Conservation (phyloP, 2,113 vertebrate species). For the Ploceus nigricollis region DNA sequence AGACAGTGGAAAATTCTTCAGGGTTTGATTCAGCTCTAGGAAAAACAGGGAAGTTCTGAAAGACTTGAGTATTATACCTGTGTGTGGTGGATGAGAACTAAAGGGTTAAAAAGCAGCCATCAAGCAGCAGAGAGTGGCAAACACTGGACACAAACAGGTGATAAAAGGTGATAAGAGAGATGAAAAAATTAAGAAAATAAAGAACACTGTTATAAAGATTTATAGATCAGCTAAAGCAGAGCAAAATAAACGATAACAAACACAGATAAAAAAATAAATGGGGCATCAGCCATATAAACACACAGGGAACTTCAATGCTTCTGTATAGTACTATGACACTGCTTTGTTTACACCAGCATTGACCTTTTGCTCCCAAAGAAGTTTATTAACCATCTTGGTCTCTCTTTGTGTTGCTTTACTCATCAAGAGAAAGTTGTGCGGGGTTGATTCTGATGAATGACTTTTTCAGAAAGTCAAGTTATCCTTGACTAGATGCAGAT, state of each 20-base stretch:
- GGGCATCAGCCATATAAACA: conserved; percentile 68
- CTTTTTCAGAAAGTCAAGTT: conserved; percentile 75
- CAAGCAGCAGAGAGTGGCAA: conserved; percentile 29
- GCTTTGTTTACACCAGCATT: conserved; percentile 69
- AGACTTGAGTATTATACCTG: neutral
- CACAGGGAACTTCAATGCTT: conserved; percentile 67
- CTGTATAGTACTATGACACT: conserved; percentile 69
- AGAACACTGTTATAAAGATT: conserved; percentile 70
- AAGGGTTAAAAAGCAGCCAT: neutral
- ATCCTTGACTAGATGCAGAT: conserved; percentile 84
- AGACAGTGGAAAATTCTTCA: neutral
- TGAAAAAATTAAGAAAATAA: conserved; percentile 70
- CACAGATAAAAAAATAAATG: conserved; percentile 66
- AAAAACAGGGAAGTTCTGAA: neutral
- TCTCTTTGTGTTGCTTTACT: conserved; percentile 66
- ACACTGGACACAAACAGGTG: conserved; percentile 66
- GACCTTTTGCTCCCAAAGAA: conserved; percentile 68
- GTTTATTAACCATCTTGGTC: conserved; percentile 71
- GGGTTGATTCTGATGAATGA: conserved; percentile 69
- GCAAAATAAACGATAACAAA: conserved; percentile 66
- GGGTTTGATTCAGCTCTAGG: neutral
- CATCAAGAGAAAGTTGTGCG: conserved; percentile 55
- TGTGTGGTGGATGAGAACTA: neutral
- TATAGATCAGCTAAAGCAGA: conserved; percentile 62
- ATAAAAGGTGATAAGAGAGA: conserved; percentile 61